Conservation (phyloP, 2,888 invertebrate species). For the Geotrupes spiniger region DNA sequence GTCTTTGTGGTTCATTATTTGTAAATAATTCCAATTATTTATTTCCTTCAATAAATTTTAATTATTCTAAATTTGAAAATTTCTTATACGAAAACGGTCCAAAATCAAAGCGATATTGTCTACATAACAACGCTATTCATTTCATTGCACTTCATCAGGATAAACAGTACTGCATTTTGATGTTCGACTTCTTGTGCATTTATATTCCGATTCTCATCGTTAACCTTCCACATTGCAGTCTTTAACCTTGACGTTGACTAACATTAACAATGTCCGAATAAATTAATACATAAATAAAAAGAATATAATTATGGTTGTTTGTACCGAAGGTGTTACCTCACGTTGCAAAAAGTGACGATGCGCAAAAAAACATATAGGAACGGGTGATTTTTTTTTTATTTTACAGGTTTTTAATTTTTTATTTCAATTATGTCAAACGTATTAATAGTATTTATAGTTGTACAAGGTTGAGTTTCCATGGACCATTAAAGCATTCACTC, state of each 20-base stretch:
- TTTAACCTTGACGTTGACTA: constrained; percentile 5
- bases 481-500: too few relatives aligned
- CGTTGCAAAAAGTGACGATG: neutral
- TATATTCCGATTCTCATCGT: neutral
- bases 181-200: neutral
- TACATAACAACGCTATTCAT: constrained; percentile 17
- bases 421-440: too few relatives aligned
- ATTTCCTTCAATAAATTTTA: too few relatives aligned
- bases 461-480: too few relatives aligned
- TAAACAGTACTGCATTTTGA: constrained; percentile 1
- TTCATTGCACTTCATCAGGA: constrained; percentile 15
- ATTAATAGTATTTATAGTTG: too few relatives aligned
- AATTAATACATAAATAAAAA: too few relatives aligned
- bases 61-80: too few relatives aligned
- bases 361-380: too few relatives aligned
- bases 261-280: neutral
- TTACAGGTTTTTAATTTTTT: neutral
- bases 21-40: too few relatives aligned
- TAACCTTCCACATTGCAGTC: constrained; percentile 1
- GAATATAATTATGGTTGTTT: too few relatives aligned
- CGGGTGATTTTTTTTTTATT: too few relatives aligned
- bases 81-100: constrained; percentile 5
- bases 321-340: constrained; percentile 1
- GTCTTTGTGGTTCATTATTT: too few relatives aligned
- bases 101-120: constrained; percentile 10